Evolutionary conservation across 2,888 invertebrate genomes (phyloP), one percentile per base, ranked within the genome.

Genomic region (Eucera pruinosa): DNA sequence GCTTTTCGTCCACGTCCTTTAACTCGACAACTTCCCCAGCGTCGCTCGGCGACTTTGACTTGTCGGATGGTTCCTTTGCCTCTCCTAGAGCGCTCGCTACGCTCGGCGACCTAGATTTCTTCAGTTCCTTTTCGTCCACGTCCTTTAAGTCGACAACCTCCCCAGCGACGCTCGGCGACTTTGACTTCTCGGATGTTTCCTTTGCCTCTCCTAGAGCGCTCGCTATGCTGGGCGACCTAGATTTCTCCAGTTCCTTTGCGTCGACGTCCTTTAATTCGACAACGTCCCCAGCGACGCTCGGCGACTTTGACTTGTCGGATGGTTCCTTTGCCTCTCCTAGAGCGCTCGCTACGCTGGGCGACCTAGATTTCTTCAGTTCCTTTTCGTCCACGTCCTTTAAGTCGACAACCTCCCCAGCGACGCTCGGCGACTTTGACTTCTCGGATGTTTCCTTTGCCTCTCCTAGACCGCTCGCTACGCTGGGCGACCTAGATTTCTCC

Each of bases 241-340:
- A 62, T 25, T 61, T 72, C 2, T 67, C 72, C 3, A 3, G n/a
- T 9, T 0, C 23, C n/a, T 18, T 41, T 47, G 18, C 27, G n/a
- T n/a, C 43, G 0, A 68, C 54, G 18, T 76, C 71, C 9, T 68
- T 70, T 13, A 58, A 13, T 52, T 82, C 76, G 2, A 41, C 0
- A 45, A 76, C 75, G 1, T 84, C 84, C 11, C 72, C 84, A 9
- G 69, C 43, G 30, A 85, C 52, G 60, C 86, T 87, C 1, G 87
- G 81, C 0, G 86, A 82, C 43, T 86, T 87, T 0, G 86, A 81
- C 6, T 25, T 20, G 0, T 73, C 73, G 0, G 39, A n/a, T 2
- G 20, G 0, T 36, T 73, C 73, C 20, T 68, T 41, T 0, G 74
- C 64, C 1, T 75, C 69, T 45, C 13, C 58, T 57, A 66, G 54